These are phyloP conservation scores for Lysandra bellargus DNA, from an alignment of 2,888 invertebrate genomes.

Conservation along the genomic window DNA sequence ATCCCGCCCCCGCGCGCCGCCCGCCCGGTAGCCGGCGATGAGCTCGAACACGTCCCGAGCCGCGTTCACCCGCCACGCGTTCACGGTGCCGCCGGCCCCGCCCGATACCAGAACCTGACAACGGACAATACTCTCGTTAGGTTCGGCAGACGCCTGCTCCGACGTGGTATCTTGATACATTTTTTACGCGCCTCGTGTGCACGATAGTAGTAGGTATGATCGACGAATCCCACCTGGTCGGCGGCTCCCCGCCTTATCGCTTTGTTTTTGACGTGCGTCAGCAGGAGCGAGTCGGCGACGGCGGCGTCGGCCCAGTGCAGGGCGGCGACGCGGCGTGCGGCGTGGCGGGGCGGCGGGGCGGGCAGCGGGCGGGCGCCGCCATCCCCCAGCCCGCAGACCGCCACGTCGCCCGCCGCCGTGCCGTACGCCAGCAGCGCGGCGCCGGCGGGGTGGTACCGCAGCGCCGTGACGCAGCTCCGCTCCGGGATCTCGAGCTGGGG, in stretches of 20 bases:
- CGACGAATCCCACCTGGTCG: constrained; percentile 50
- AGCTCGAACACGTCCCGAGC: constrained; percentile 57
- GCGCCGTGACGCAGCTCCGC: constrained; percentile 61
- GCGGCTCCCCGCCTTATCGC: constrained; percentile 61
- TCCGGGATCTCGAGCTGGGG: constrained; percentile 59
- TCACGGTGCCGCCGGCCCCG: constrained; percentile 52
- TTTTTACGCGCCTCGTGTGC: neutral
- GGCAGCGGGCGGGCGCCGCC: constrained; percentile 51
- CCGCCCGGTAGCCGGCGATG: constrained; percentile 57
- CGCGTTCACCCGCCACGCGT: constrained; percentile 66
- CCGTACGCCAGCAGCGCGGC: constrained; percentile 65
- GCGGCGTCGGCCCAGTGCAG: constrained; percentile 62
- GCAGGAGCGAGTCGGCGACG: constrained; percentile 55
- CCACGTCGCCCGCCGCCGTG: constrained; percentile 63
- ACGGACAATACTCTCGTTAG: too few species aligned
- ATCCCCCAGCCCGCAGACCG: constrained; percentile 53
- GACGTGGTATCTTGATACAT: neutral
- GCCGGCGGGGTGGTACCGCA: constrained; percentile 60
- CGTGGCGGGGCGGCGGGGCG: constrained; percentile 60
- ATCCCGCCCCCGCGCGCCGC: constrained; percentile 51
- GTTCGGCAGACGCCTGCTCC: too few species aligned
- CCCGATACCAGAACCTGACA: constrained; percentile 43
- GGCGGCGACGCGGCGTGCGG: constrained; percentile 54
- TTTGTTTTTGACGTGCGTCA: constrained; percentile 57
- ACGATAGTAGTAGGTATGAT: constrained; percentile 40